A percentile compares a stretch with the other conserved stretches of the same genome.
Conservation (phyloP, 2,888 invertebrate species). For the Hirtodrosophila alboralis region DNA sequence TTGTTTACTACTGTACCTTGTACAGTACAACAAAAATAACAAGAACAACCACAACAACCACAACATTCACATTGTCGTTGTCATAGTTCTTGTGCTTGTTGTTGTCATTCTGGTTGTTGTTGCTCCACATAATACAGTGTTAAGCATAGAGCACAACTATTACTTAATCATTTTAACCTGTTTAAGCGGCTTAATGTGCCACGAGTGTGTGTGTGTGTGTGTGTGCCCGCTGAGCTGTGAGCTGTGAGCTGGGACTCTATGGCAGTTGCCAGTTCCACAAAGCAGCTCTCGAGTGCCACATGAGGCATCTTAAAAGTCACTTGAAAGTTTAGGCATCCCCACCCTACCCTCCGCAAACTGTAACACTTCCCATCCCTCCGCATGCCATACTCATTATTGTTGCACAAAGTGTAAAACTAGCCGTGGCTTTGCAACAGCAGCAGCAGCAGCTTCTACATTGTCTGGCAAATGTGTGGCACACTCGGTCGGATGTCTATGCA, state of each 20-base stretch:
- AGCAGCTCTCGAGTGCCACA: slow-evolving; percentile 51
- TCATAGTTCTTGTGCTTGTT: slow-evolving; percentile 30
- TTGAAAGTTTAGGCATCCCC: slow-evolving; percentile 48
- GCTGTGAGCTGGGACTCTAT: slow-evolving; percentile 8
- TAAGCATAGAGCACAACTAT: slow-evolving; percentile 69
- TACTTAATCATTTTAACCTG: slow-evolving; percentile 77
- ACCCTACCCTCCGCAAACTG: not conserved
- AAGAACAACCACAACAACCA: slow-evolving; percentile 1
- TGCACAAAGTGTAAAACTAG: slow-evolving; percentile 60
- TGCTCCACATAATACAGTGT: slow-evolving; percentile 62
- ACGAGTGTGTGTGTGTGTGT: slow-evolving; percentile 28
- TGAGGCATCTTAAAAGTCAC: slow-evolving; percentile 62
- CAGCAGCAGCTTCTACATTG: slow-evolving; percentile 23
- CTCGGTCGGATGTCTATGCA: slow-evolving; percentile 31
- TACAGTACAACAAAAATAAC: not conserved
- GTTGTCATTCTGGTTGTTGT: slow-evolving; percentile 30
- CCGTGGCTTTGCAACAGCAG: slow-evolving; percentile 46
- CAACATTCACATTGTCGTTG: slow-evolving; percentile 26
- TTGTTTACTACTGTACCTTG: slow-evolving; percentile 29
- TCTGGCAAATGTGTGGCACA: slow-evolving; percentile 36
- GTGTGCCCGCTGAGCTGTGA: slow-evolving; percentile 12
- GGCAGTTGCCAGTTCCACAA: slow-evolving; percentile 40
- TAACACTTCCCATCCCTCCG: not conserved
- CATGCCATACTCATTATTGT: slow-evolving; percentile 29
- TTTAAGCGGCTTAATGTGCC: slow-evolving; percentile 74